These are phyloP conservation scores for cat (Felis catus) DNA, from an alignment of 2,113 vertebrate genomes.

Conservation along the genomic window F.catus_Fca126_mat1.0 CM031413.1:53464501-53465000, in stretches of 20 bases:
- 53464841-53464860: neutral
- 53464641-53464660: neutral
- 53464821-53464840: neutral
- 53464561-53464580: slow-evolving; percentile 33
- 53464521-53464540: slow-evolving; percentile 32
- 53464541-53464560: neutral
- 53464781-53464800: neutral
- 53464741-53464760: neutral
- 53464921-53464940: neutral
- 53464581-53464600: neutral
- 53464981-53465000: neutral
- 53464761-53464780: neutral
- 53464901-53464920: neutral
- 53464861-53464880: neutral
- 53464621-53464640: neutral
- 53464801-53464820: neutral
- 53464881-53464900: neutral
- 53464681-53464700: neutral
- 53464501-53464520: neutral
- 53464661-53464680: neutral
- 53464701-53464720: neutral
- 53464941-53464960: neutral
- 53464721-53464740: neutral
- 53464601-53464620: neutral
- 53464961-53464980: neutral